Percentiles rank a stretch among this genome's conserved stretches.
Conservation (phyloP, 2,888 invertebrate genomes). For the Mactromeris polynyma region DNA sequence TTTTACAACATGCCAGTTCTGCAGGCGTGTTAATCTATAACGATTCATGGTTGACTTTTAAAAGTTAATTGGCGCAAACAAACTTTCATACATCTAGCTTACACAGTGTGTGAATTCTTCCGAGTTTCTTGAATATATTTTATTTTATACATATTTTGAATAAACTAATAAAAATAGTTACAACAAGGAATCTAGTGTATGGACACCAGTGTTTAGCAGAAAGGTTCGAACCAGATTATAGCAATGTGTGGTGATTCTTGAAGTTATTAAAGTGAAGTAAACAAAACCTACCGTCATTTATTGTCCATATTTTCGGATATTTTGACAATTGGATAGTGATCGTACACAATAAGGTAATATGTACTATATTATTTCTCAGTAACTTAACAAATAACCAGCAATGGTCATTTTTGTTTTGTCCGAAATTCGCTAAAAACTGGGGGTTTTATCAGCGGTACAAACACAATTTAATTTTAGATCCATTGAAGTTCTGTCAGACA, state of each 20-base stretch:
- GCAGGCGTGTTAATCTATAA: not conserved
- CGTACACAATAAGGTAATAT: not conserved
- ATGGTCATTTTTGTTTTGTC: no score
- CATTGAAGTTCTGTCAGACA: no score
- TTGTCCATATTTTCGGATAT: not conserved
- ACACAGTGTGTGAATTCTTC: not conserved
- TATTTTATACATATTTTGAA: not conserved
- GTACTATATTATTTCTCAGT: no score
- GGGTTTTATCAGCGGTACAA: no score
- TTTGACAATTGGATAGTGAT: not conserved
- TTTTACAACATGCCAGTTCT: not conserved
- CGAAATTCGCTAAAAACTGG: no score
- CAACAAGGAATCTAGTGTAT: not conserved
- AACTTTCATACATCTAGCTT: not conserved
- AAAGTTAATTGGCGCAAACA: slow-evolving; percentile 1
- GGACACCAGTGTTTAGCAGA: not conserved
- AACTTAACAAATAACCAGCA: no score
- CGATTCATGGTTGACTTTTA: not conserved
- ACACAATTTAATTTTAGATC: no score
- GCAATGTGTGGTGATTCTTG: not conserved
- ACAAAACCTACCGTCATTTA: not conserved
- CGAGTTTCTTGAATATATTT: not conserved
- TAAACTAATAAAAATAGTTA: not conserved
- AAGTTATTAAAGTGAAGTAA: not conserved
- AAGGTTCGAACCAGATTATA: not conserved